Evolutionary conservation across 2,113 vertebrate genomes (phyloP).

Genomic region (Zingel zingel): DNA sequence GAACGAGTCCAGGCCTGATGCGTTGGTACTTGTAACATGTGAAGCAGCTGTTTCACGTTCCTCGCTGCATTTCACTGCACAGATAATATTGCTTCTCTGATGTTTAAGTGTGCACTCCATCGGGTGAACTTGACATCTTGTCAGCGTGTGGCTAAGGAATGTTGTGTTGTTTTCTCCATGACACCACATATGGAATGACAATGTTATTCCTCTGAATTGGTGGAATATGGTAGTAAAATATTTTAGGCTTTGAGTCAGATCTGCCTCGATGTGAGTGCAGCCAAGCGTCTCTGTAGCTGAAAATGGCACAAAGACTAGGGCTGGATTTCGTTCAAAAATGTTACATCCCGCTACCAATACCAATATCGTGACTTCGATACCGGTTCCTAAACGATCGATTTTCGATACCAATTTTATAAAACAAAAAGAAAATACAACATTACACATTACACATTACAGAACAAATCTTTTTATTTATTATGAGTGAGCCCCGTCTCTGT

Average conservation of each 20-base stretch:
- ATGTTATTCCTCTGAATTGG: not conserved
- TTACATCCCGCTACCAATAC: no score
- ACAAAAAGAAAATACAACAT: no score
- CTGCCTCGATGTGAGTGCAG: not conserved
- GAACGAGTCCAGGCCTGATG: not conserved
- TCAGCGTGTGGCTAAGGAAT: not conserved
- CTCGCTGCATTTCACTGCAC: not conserved
- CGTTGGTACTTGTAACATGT: not conserved
- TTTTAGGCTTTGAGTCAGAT: constrained; percentile 8
- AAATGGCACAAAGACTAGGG: not conserved
- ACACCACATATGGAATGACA: not conserved
- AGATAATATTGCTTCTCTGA: not conserved
- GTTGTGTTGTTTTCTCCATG: not conserved
- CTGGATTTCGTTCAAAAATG: no score
- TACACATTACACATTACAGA: no score
- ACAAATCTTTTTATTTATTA: no score
- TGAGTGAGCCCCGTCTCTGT: no score
- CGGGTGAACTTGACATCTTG: not conserved
- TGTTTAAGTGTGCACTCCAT: not conserved
- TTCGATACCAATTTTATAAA: no score
- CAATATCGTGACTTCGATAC: no score
- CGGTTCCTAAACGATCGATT: no score
- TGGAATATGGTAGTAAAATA: not conserved
- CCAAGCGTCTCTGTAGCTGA: constrained; percentile 9
- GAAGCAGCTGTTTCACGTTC: constrained; percentile 12